phyloP scores from a whole-genome alignment of 2,888 invertebrate species.

The Drosophila mimetica region DNA sequence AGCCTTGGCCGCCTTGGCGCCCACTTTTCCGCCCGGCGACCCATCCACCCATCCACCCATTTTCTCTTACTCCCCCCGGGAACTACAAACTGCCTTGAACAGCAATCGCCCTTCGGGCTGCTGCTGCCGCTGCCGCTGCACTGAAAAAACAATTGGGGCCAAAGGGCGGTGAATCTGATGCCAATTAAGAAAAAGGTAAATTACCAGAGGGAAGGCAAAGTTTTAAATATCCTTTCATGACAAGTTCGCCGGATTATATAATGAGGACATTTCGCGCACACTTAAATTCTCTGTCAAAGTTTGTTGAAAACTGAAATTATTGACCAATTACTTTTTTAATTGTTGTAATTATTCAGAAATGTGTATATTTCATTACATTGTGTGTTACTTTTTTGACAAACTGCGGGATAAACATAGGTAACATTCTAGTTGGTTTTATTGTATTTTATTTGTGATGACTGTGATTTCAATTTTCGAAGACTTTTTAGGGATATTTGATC shows the following conservation, averaged over 20 bases:
- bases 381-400: too few relatives aligned
- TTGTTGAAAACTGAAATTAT: neutral
- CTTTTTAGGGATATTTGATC: too few relatives aligned
- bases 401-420: too few relatives aligned
- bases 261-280: conserved; percentile 11
- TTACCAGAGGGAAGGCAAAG: conserved; percentile 4
- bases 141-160: conserved; percentile 17
- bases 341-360: neutral
- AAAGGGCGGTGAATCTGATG: conserved; percentile 7
- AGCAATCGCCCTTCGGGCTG: conserved; percentile 65
- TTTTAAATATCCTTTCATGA: conserved; percentile 20
- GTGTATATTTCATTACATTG: too few relatives aligned
- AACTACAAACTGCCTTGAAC: conserved; percentile 47
- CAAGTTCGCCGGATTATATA: conserved; percentile 6
- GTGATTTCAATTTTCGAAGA: too few relatives aligned
- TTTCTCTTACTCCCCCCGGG: neutral
- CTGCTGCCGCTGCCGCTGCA: conserved; percentile 20
- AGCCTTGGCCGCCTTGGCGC: conserved; percentile 42
- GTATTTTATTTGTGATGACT: too few relatives aligned
- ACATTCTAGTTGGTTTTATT: too few relatives aligned
- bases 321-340: neutral
- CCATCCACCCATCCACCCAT: neutral
- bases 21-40: neutral
- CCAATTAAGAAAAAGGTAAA: conserved; percentile 10
- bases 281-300: neutral